A percentile compares a stretch with the other conserved stretches of the same genome.
phyloP scores from a whole-genome alignment of 53 echinoderm and acorn worm species.

The Paracentrotus lividus region DNA sequence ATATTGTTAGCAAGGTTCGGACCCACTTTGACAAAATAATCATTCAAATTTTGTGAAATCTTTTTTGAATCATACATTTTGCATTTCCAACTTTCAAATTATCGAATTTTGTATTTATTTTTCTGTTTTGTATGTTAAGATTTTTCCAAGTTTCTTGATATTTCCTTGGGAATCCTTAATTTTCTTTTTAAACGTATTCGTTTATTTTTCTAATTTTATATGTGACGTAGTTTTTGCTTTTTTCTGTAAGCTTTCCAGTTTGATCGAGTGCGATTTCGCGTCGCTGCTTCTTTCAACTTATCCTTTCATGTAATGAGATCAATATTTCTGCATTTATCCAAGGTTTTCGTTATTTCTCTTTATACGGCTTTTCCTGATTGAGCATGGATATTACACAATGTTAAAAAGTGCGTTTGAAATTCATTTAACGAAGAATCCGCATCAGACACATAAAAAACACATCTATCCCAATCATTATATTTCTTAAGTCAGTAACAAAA shows the following conservation, averaged over 20 bases:
- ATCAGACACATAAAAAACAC: too few species aligned
- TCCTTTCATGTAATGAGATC: background rate
- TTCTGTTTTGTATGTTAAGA: background rate
- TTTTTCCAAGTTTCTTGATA: too few species aligned
- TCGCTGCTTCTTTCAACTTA: background rate
- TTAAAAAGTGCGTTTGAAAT: too few species aligned
- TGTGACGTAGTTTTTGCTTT: background rate
- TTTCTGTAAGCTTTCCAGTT: background rate
- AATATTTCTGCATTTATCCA: background rate
- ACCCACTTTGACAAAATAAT: background rate
- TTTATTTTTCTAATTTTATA: background rate
- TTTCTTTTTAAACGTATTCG: too few species aligned
- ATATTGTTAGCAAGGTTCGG: background rate
- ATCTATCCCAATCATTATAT: background rate
- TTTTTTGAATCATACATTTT: too few species aligned
- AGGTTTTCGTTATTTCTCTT: background rate
- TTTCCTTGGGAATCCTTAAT: too few species aligned
- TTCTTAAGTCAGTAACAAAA: background rate
- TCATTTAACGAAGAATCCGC: too few species aligned
- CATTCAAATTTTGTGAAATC: background rate
- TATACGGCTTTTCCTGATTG: background rate
- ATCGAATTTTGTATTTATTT: background rate
- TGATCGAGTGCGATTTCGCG: background rate
- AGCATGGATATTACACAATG: too few species aligned
- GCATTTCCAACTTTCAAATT: too few species aligned